phyloP scores from a whole-genome alignment of 2,113 vertebrate genomes.

The Bombycilla garrulus region DNA sequence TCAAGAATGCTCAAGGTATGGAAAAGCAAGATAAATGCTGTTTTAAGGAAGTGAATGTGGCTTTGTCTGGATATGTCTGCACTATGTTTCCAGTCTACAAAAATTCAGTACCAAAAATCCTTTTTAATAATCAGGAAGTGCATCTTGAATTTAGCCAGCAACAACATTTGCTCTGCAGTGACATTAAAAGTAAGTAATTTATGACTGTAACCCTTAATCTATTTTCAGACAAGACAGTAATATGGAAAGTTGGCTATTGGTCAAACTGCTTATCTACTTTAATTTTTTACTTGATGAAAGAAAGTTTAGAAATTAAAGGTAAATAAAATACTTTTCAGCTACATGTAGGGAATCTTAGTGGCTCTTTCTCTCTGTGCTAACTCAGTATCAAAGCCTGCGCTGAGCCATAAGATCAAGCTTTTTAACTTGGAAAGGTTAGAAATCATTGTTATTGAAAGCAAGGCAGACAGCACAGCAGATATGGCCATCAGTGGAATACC shows the following conservation, averaged over 20 bases:
- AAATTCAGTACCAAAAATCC: not conserved
- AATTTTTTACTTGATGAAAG: not conserved
- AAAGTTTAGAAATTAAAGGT: not conserved
- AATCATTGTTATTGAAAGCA: not conserved
- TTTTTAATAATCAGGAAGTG: not conserved
- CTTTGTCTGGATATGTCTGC: not conserved
- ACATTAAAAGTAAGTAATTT: not conserved
- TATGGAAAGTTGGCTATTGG: not conserved
- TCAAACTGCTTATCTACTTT: not conserved
- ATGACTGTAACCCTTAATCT: not conserved
- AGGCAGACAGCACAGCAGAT: not conserved
- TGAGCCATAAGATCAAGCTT: not conserved
- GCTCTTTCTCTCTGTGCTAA: not conserved
- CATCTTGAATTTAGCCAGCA: not conserved
- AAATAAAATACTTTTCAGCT: not conserved
- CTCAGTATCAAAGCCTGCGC: not conserved
- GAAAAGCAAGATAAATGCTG: not conserved
- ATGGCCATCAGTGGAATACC: accelerated
- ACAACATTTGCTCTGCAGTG: not conserved
- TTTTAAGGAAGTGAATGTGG: not conserved
- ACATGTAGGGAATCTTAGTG: not conserved
- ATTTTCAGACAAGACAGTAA: not conserved
- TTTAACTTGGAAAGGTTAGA: not conserved
- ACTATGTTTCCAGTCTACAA: not conserved
- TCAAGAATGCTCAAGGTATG: not conserved